Evolutionary conservation across 2,888 invertebrate species (phyloP), one percentile per base, ranked within the genome.

Genomic region (Vanessa cardui): DNA sequence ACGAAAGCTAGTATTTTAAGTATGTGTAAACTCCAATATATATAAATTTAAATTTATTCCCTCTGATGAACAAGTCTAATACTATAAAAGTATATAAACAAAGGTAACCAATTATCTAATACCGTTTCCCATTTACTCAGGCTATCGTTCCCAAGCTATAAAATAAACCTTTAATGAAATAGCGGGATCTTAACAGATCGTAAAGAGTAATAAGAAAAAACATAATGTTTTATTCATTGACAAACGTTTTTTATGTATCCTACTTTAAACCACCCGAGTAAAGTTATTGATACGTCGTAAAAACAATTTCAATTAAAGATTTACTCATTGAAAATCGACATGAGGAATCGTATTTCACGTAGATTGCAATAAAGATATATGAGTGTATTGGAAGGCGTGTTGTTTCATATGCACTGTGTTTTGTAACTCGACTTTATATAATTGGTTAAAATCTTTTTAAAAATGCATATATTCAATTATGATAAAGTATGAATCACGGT

Each of bases 191-290:
- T 62, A 44, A 47, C 62, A 67, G 50, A 58, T 67, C 49, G 62
- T 67, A 62, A 62, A 67, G 15, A 21, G 39, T 18, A 20, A 20
- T 47, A 62, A 58, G 45, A 67, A 61, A 39, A 56, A 39, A 56
- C 39, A 50, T 62, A 58, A 26, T 62, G 67, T 62, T 67, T 58
- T 67, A 67, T 67, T 67, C 62, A 67, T 67, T 63, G 67, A 67
- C 58, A 63, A 63, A 47, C 62, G 62, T 63, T 52, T 62, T n/a
- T 67, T 64, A 50, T 50, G 52, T 59, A 50, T 26, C 26, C 21
- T 39, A 52, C 64, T 31, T 64, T 33, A 56, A n/a, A 39, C 18
- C 2, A 33, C 31, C 54, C 9, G n/a, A 12, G 39, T 39, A 39
- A 39, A 12, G 12, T 56, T 56, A 33, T 33, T n/a, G 33, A 56